Evolutionary conservation across 2,113 vertebrate species (phyloP), one percentile per base, ranked within the genome.

Genomic region (Hoplias malabaricus): DNA sequence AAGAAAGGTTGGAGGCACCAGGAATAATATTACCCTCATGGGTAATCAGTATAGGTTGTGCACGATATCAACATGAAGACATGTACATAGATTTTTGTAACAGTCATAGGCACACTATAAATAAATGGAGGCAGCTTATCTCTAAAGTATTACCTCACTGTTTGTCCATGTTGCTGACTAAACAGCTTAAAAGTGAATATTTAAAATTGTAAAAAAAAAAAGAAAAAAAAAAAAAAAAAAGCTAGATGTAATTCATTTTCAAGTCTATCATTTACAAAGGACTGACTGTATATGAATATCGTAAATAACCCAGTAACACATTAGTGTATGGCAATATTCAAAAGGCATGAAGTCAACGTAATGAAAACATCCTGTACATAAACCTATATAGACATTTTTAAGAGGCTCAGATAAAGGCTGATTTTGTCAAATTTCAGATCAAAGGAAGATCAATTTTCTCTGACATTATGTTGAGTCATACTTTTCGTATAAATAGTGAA

Each of bases 31-130:
- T 46, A 68, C 31, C 50, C 38, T 69, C 53, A 16, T 11, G 48
- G 21, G 6, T 75, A 40, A 23, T 25, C 27, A 12, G 19, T 69
- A 54, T 27, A 19, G 5, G 42, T 8, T 13, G 21, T 46, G 53
- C 38, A 59, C 68, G 53, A 56, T 23, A 16, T 23, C 61, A 57
- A 38, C 59, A 74, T 7, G 13, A 16, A 23, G 56, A 48, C 54
- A 46, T 31, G 40, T 8, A 66, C 25, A 62, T 61, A 80, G 16
- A 48, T 36, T 79, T 48, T 61, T 46, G 6, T 46, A 40, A 67
- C n/a, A 53, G n/a, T 79, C 77, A 79, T 73, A 79, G 77, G 61
- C 62, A 54, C 31, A 56, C 29, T 53, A 59, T 33, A 68, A 33
- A 57, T 54, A 70, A 2, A n/a, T 34, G 56, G 40, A 56, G 34